Evolutionary conservation across 2,888 invertebrate genomes (phyloP), one percentile per base, ranked within the genome.

Genomic region (Hydrotaea diabolus): DNA sequence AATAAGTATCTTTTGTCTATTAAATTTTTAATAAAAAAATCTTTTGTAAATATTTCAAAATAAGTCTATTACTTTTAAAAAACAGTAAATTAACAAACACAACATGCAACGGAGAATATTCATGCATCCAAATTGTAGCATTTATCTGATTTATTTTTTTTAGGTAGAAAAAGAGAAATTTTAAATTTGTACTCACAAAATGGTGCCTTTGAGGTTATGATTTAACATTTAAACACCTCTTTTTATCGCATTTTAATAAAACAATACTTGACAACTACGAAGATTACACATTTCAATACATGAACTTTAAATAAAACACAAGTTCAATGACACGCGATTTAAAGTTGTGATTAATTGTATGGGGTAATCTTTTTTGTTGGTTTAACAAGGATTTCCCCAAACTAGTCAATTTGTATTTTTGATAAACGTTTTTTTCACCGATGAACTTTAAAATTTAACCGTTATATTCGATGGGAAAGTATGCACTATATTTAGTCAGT

Each of bases 151-250:
- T 31, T 31, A 31, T 31, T 31, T 39, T 39, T 8, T 39, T 39
- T 3, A 39, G 39, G 13, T 8, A 39, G 9, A 9, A 39, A 9
- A 39, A 39, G 13, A 39, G 11, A 8, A 39, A 39, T 13, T 49
- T n/a, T 49, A 49, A 39, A 49, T 59, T 26, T 57, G 59, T 74
- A 69, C 69, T 69, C 69, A 69, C 69, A 46, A 69, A 5, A 0
- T 69, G 15, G 39, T 69, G 7, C 23, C 43, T 46, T 43, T 9
- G 46, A 46, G 69, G 46, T 23, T 46, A 46, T 23, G 46, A 21
- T 13, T 59, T 57, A 26, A 74, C 74, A 62, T 46, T 9, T 62
- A 46, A 2, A 74, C 57, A 59, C 73, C 73, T 59, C 59, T 74
- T 39, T 72, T 31, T 73, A 57, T 57, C 36, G 55, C 23, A 46